These are phyloP conservation scores for Idris sp. DNA, from an alignment of 1,140 invertebrate species.

Conservation along the genomic window DNA sequence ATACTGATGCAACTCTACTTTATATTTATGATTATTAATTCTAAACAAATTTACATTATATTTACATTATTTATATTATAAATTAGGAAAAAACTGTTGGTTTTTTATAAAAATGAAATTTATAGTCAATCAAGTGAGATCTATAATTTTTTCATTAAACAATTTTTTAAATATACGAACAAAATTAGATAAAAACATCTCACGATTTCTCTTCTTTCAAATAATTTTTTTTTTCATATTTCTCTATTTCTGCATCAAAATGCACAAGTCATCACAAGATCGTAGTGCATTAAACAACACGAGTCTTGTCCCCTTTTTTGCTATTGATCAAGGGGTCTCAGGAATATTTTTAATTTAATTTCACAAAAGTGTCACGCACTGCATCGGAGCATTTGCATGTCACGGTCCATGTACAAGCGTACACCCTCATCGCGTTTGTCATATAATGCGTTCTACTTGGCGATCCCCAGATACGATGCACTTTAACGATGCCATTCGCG, in stretches of 20 bases:
- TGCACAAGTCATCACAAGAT: slow-evolving; percentile 35
- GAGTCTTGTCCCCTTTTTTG: slow-evolving; percentile 31
- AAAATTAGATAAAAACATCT: too few species aligned
- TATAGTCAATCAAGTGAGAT: too few species aligned
- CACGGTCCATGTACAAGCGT: slow-evolving; percentile 50
- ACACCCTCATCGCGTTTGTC: slow-evolving; percentile 39
- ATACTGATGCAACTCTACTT: too few species aligned
- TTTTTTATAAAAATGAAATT: too few species aligned
- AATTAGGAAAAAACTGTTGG: too few species aligned
- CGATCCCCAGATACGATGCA: slow-evolving; percentile 33
- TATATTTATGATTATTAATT: too few species aligned
- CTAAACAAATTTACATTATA: too few species aligned
- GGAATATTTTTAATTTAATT: slow-evolving; percentile 58
- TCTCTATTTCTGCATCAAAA: slow-evolving; percentile 30
- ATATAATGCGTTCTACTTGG: slow-evolving; percentile 51
- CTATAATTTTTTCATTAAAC: too few species aligned
- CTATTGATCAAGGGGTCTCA: slow-evolving; percentile 46
- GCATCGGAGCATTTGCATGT: slow-evolving; percentile 69
- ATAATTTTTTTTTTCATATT: too few species aligned
- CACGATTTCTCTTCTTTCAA: too few species aligned
- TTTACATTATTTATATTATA: too few species aligned
- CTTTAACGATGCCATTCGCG: slow-evolving; percentile 53
- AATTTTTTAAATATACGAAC: too few species aligned
- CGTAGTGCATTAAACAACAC: slow-evolving; percentile 57
- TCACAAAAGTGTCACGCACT: slow-evolving; percentile 64